phyloP scores from a whole-genome alignment of 2,888 invertebrate genomes.

The Drosophila infuscata region DNA sequence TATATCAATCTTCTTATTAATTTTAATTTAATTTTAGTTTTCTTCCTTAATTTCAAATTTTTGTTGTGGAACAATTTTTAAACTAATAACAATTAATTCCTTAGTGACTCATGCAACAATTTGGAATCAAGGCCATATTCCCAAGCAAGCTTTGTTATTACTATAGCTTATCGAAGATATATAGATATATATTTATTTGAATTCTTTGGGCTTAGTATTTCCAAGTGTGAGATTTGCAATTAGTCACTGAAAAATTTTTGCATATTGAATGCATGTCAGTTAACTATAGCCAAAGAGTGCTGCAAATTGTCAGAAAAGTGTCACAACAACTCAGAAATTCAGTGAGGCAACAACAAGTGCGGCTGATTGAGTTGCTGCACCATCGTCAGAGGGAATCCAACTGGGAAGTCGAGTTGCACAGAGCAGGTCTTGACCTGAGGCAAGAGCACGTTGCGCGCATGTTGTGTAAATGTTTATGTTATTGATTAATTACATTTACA shows the following conservation, averaged over 20 bases:
- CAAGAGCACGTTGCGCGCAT: conserved; percentile 25
- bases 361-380: conserved; percentile 63
- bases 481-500: conserved; percentile 81
- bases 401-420: neutral
- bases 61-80: neutral
- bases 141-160: neutral
- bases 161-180: neutral
- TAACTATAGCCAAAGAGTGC: neutral
- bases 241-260: conserved; percentile 8
- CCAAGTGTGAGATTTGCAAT: conserved; percentile 6
- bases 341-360: conserved; percentile 42
- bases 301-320: neutral
- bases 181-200: neutral
- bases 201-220: neutral
- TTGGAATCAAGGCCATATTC: too few species aligned
- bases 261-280: conserved; percentile 3
- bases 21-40: neutral
- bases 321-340: conserved; percentile 15
- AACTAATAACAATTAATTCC: neutral
- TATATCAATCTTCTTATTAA: neutral
- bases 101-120: neutral
- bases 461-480: conserved; percentile 74
- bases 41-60: neutral
- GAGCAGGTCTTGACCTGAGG: conserved; percentile 10
- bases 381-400: neutral